A percentile compares a stretch with the other conserved stretches of the same genome.
These are phyloP conservation scores for Holotrichia oblita DNA, from an alignment of 1,140 invertebrate genomes.

Conservation along the genomic window DNA sequence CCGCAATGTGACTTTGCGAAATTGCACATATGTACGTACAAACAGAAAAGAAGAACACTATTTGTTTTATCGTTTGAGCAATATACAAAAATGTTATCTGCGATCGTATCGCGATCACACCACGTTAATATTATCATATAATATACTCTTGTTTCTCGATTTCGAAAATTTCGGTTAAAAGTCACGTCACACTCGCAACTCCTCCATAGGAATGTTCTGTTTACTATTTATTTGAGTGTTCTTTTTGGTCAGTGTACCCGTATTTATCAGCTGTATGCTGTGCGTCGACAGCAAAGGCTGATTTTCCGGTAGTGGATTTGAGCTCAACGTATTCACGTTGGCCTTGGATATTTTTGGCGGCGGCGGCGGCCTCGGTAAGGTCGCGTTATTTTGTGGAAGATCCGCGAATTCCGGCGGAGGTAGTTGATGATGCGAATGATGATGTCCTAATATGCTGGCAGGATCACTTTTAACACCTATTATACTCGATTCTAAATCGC, in stretches of 20 bases:
- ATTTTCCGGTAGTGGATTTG: slow-evolving; percentile 70
- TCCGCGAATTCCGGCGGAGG: slow-evolving; percentile 82
- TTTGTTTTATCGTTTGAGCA: slow-evolving; percentile 29
- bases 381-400: slow-evolving; percentile 73
- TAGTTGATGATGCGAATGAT: slow-evolving; percentile 78
- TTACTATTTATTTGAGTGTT: slow-evolving; percentile 70
- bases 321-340: slow-evolving; percentile 67
- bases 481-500: slow-evolving; percentile 75
- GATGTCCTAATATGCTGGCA: slow-evolving; percentile 72
- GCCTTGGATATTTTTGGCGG: slow-evolving; percentile 76
- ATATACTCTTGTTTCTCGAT: not conserved
- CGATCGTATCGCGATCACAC: slow-evolving; percentile 17
- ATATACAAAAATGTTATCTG: slow-evolving; percentile 4
- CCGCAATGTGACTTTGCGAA: not conserved
- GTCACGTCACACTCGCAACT: slow-evolving; percentile 78
- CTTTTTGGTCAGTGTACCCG: slow-evolving; percentile 73
- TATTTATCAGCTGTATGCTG: slow-evolving; percentile 75
- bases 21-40: not conserved
- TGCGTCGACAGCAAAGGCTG: slow-evolving; percentile 69
- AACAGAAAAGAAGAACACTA: slow-evolving; percentile 23
- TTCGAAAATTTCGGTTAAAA: slow-evolving; percentile 23
- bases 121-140: slow-evolving; percentile 18
- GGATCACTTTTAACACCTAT: slow-evolving; percentile 73
- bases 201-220: slow-evolving; percentile 76
- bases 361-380: slow-evolving; percentile 74